Conservation (phyloP, 2,113 vertebrate species). For the Poicephalus meyeri region DNA sequence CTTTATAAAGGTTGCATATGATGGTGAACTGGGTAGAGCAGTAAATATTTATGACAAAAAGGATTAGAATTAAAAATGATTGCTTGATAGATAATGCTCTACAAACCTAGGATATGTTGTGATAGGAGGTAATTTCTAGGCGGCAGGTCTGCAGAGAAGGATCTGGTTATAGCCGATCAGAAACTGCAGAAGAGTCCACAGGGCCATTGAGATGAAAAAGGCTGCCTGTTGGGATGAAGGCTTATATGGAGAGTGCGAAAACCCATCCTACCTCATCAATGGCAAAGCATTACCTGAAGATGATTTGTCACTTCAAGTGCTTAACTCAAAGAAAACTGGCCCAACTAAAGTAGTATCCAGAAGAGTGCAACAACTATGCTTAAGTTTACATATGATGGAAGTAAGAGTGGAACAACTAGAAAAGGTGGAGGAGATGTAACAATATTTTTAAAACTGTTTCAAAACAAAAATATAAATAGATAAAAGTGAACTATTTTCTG, state of each 20-base stretch:
- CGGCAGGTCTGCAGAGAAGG: background rate
- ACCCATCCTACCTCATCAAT: background rate
- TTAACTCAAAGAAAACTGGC: background rate
- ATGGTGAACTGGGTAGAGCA: background rate
- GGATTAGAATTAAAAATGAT: background rate
- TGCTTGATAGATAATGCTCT: background rate
- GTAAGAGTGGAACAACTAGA: background rate
- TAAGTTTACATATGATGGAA: background rate
- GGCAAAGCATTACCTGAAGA: background rate
- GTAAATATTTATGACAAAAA: background rate
- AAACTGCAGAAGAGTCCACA: background rate
- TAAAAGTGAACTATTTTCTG: background rate
- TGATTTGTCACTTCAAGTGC: background rate
- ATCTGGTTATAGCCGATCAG: background rate
- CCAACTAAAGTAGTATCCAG: background rate
- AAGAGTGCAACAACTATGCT: background rate
- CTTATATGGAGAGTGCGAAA: background rate
- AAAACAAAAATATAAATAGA: background rate
- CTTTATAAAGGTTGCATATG: background rate
- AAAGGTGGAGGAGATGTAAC: background rate
- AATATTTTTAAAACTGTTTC: background rate
- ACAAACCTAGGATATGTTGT: background rate
- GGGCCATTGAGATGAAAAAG: background rate
- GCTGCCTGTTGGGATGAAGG: background rate
- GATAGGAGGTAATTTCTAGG: background rate